Percentiles rank a stretch among this genome's conserved stretches.
Conservation (phyloP, 2,888 invertebrate genomes). For the Eupeodes latifasciatus region DNA sequence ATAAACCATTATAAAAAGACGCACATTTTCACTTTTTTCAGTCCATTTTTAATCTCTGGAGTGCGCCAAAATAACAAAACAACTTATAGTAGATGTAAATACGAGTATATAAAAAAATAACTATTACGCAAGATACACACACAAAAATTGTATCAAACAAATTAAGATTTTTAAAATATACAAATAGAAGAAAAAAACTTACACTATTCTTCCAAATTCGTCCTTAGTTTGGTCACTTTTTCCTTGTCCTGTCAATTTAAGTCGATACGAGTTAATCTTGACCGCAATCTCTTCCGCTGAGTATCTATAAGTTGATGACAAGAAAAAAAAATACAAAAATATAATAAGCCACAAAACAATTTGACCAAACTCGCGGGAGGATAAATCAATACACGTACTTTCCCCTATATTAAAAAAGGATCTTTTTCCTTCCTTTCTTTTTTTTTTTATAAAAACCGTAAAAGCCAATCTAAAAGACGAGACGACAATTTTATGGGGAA, state of each 20-base stretch:
- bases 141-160: neutral
- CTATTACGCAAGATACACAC: slow-evolving; percentile 56
- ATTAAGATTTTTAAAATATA: neutral
- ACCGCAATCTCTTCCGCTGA: slow-evolving; percentile 92
- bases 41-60: neutral
- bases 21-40: neutral
- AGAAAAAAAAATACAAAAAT: slow-evolving; percentile 21
- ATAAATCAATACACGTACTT: slow-evolving; percentile 60
- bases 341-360: slow-evolving; percentile 43
- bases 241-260: slow-evolving; percentile 90
- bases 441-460: neutral
- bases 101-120: neutral
- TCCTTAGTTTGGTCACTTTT: slow-evolving; percentile 88
- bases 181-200: slow-evolving; percentile 82
- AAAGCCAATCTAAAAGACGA: slow-evolving; percentile 2
- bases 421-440: neutral
- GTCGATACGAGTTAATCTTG: slow-evolving; percentile 94
- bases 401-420: neutral
- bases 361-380: slow-evolving; percentile 16
- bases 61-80: slow-evolving; percentile 31
- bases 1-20: neutral
- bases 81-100: neutral
- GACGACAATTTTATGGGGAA: slow-evolving; percentile 26
- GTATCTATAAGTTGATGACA: slow-evolving; percentile 87
- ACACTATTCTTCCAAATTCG: slow-evolving; percentile 94